Percentiles rank a stretch among this genome's conserved stretches.
phyloP scores from a whole-genome alignment of 1,140 invertebrate genomes.

The Diploscapter pachys region DNA sequence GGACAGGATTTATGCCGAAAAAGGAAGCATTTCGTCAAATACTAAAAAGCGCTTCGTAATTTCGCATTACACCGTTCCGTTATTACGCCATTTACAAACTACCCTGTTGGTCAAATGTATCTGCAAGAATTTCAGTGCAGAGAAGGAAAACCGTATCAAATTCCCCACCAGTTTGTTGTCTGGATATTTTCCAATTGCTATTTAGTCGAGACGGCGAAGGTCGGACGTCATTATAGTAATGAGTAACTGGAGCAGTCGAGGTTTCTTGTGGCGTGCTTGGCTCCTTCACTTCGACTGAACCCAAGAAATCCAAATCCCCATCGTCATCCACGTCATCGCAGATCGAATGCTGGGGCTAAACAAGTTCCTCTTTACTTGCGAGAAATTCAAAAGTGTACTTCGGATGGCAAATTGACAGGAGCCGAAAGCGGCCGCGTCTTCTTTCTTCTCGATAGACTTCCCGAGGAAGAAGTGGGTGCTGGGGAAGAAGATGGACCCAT shows the following conservation, averaged over 20 bases:
- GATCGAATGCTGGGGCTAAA: conserved; percentile 24
- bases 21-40: too few relatives aligned
- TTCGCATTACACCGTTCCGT: too few relatives aligned
- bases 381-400: conserved; percentile 6
- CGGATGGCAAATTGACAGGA: conserved; percentile 25
- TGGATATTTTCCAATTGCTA: conserved; percentile 6
- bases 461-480: neutral
- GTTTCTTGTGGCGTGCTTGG: conserved; percentile 5
- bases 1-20: too few relatives aligned
- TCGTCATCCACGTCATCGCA: conserved; percentile 22
- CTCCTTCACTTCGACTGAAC: neutral
- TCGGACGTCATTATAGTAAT: conserved; percentile 8
- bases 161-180: conserved; percentile 1
- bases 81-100: too few relatives aligned
- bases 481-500: neutral
- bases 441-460: neutral
- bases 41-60: too few relatives aligned
- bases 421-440: conserved; percentile 26
- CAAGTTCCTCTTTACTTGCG: neutral
- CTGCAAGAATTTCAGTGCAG: too few relatives aligned
- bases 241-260: conserved; percentile 4
- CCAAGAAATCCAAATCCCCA: neutral
- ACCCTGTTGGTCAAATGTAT: too few relatives aligned
- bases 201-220: neutral
- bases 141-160: too few relatives aligned